Evolutionary conservation across 2,113 vertebrate species (phyloP).

Genomic region (Myotis brandtii): DNA sequence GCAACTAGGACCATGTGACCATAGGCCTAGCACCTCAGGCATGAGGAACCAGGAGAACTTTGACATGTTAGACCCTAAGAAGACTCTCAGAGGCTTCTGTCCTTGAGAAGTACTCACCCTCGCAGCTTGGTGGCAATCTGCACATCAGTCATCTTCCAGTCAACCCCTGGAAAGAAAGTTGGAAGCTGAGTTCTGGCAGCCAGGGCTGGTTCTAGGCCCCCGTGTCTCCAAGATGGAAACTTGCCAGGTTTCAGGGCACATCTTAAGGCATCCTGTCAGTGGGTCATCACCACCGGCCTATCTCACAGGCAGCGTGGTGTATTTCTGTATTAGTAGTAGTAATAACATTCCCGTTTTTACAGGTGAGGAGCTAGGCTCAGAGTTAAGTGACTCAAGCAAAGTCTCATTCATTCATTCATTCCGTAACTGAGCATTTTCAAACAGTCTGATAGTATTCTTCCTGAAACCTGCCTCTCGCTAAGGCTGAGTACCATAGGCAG

Average conservation of each 20-base stretch:
- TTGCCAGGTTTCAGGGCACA: not conserved
- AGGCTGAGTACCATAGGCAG: not conserved
- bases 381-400: not conserved
- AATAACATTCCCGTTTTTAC: not conserved
- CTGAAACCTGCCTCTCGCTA: not conserved
- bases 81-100: not conserved
- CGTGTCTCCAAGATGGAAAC: not conserved
- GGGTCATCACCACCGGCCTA: not conserved
- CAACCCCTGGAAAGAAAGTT: slow-evolving; percentile 90
- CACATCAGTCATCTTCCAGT: slow-evolving; percentile 94
- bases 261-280: not conserved
- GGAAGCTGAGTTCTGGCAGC: not conserved
- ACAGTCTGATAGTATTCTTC: not conserved
- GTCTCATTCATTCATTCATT: not conserved
- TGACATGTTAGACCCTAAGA: not conserved
- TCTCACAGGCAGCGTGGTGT: not conserved
- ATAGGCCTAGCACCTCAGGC: not conserved
- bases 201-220: not conserved
- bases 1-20: not conserved
- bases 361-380: not conserved
- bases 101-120: slow-evolving; percentile 85
- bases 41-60: not conserved
- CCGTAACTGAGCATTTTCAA: not conserved
- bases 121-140: slow-evolving; percentile 94
- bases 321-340: not conserved